These are phyloP conservation scores for Chionis minor DNA, from an alignment of 2,113 vertebrate genomes.

Conservation along the genomic window DNA sequence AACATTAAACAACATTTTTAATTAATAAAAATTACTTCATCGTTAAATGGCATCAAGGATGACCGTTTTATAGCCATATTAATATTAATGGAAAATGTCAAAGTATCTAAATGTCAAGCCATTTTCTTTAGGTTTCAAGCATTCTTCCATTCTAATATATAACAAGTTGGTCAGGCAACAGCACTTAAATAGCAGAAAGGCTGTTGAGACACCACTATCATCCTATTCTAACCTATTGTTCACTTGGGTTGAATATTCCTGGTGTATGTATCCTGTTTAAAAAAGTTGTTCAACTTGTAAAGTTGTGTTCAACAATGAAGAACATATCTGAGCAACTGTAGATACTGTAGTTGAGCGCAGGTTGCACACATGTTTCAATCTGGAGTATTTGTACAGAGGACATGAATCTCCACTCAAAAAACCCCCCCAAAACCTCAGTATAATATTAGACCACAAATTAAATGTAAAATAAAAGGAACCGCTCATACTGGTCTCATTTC, in stretches of 20 bases:
- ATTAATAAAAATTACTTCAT: constrained; percentile 64
- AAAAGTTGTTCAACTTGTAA: not conserved
- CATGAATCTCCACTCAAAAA: not conserved
- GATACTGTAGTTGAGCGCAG: not conserved
- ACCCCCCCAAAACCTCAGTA: not conserved
- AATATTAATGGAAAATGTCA: constrained; percentile 66
- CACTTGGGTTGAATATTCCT: not conserved
- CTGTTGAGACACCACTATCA: not conserved
- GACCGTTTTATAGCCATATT: constrained; percentile 52
- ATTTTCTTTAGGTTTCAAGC: constrained; percentile 52
- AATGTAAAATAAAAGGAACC: not conserved
- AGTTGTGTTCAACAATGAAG: not conserved
- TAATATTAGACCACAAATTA: not conserved
- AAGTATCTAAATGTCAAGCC: constrained; percentile 65
- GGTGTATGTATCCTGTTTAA: not conserved
- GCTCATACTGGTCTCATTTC: not conserved
- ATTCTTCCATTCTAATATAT: not conserved
- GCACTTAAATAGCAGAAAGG: not conserved
- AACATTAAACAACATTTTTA: constrained; percentile 59
- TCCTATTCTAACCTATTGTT: not conserved
- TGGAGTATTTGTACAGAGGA: rapidly evolving
- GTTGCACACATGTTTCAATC: not conserved
- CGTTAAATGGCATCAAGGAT: constrained; percentile 45
- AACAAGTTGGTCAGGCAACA: constrained; percentile 7
- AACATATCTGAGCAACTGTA: not conserved